Percentiles rank a stretch among this genome's conserved stretches.
Conservation (phyloP, 2,888 invertebrate genomes). For the Orchesella flavescens region DNA sequence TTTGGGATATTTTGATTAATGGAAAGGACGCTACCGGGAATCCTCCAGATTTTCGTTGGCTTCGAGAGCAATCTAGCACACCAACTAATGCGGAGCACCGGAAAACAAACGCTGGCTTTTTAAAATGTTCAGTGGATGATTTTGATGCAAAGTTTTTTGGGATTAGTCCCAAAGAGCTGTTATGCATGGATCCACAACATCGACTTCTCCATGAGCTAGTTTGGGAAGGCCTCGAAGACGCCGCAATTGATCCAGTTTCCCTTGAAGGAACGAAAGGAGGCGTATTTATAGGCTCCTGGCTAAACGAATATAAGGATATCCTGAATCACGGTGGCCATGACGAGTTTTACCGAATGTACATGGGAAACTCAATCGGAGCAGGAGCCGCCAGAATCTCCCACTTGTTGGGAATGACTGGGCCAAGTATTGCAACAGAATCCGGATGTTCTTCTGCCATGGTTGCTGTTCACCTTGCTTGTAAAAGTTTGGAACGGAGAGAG, state of each 20-base stretch:
- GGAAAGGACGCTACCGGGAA: constrained; percentile 24
- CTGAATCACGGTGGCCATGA: not conserved
- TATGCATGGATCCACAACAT: constrained; percentile 28
- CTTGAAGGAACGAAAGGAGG: constrained; percentile 7
- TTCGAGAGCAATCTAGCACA: not conserved
- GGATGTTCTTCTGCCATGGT: constrained; percentile 52
- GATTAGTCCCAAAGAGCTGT: constrained; percentile 25
- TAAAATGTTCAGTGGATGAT: constrained; percentile 22
- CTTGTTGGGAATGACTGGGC: constrained; percentile 37
- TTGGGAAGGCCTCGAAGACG: constrained; percentile 33
- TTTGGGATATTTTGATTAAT: constrained; percentile 41
- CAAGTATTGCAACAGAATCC: constrained; percentile 44
- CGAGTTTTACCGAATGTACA: constrained; percentile 28
- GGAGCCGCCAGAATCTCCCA: constrained; percentile 17
- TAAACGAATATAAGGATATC: constrained; percentile 20
- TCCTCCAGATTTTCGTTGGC: constrained; percentile 34
- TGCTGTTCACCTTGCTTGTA: constrained; percentile 44
- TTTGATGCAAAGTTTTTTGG: constrained; percentile 50
- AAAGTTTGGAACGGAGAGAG: constrained; percentile 26
- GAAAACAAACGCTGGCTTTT: constrained; percentile 40
- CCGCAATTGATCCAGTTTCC: constrained; percentile 13
- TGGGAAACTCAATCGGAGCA: constrained; percentile 25
- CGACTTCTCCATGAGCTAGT: constrained; percentile 24
- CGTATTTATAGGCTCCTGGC: constrained; percentile 38
- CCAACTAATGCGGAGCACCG: not conserved